A percentile compares a stretch with the other conserved stretches of the same genome.
Evolutionary conservation across 2,797 vertebrate species (phyloP).

Genomic region (Hafferia zeledoni): DNA sequence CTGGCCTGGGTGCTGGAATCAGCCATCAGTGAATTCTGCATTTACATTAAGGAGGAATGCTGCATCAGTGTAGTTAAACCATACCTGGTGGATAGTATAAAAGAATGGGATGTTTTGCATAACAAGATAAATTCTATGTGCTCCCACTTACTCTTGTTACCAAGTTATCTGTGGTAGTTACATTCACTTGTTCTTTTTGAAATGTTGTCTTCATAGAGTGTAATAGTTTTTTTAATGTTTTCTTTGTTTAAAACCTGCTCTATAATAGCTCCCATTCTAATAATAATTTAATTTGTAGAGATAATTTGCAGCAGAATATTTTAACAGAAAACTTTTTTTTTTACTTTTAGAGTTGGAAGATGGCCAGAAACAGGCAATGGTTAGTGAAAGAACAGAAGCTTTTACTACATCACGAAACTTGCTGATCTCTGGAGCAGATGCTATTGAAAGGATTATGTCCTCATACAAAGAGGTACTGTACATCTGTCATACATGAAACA

Average conservation of each 20-base stretch:
- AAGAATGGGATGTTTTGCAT: neutral
- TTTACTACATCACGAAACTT: conserved; percentile 97
- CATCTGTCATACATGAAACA: neutral
- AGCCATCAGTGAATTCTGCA: neutral
- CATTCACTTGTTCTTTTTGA: neutral
- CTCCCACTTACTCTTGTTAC: neutral
- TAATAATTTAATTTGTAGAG: neutral
- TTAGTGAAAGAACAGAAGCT: conserved; percentile 96
- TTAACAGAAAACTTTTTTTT: conserved; percentile 19
- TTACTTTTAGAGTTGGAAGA: conserved; percentile 85
- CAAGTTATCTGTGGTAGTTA: neutral
- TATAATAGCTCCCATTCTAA: neutral
- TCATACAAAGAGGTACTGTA: conserved; percentile 96
- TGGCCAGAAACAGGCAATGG: conserved; percentile 89
- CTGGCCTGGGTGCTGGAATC: conserved; percentile 46
- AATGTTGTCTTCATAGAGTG: neutral
- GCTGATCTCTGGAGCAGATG: conserved; percentile 92
- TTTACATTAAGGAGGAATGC: neutral
- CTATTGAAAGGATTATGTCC: conserved; percentile 98
- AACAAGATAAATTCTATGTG: neutral
- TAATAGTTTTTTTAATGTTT: neutral
- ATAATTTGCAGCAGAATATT: neutral
- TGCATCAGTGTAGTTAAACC: neutral
- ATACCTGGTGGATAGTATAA: neutral
- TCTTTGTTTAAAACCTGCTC: neutral